Evolutionary conservation across 1,140 invertebrate genomes (phyloP).

Genomic region (Armadillidium nasatum): DNA sequence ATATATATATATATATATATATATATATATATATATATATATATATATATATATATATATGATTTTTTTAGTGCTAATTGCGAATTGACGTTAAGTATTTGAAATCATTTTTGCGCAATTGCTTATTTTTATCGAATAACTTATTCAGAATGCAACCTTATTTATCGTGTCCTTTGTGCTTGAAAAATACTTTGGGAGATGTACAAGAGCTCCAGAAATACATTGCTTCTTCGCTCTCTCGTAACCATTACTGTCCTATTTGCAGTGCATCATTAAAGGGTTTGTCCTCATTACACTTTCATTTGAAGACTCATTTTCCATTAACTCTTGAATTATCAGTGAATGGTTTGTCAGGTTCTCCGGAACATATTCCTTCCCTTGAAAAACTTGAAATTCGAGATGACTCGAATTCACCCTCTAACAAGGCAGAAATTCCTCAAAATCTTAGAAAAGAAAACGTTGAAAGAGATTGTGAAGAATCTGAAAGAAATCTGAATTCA

Average conservation of each 20-base stretch:
- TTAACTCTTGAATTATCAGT: background rate
- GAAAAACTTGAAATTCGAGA: constrained; percentile 39
- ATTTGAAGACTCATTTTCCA: background rate
- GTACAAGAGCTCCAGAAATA: background rate
- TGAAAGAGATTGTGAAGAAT: too few relatives aligned
- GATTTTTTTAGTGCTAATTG: too few relatives aligned
- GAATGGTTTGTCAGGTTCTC: background rate
- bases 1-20: background rate
- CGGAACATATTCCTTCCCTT: constrained; percentile 33
- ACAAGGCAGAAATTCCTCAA: background rate
- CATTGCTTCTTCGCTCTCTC: background rate
- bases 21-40: constrained; percentile 6
- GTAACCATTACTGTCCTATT: background rate
- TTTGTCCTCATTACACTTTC: background rate
- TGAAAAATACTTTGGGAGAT: background rate
- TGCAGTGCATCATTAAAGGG: background rate
- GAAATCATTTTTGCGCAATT: too few relatives aligned
- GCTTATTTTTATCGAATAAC: background rate
- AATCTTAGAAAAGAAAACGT: background rate
- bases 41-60: background rate
- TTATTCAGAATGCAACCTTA: background rate
- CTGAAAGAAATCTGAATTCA: background rate
- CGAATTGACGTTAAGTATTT: background rate
- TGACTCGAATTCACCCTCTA: constrained; percentile 23
- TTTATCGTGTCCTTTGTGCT: background rate